A percentile compares a stretch with the other conserved stretches of the same genome.
phyloP scores from a whole-genome alignment of 2,113 vertebrate species.

The Alethe castanea region DNA sequence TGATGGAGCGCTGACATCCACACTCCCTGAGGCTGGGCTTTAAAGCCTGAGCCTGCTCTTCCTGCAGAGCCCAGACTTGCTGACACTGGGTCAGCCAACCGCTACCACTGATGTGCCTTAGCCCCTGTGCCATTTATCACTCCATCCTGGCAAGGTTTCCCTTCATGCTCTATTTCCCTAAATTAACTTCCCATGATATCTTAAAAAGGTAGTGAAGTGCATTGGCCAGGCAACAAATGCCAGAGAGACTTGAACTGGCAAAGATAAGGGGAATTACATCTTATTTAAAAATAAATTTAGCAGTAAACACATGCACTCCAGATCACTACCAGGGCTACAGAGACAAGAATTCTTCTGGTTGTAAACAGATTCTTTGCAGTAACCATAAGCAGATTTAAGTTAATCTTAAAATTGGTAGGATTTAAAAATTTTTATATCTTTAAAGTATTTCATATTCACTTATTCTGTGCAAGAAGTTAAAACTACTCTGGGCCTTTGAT shows the following conservation, averaged over 20 bases:
- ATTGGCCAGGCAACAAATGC: not conserved
- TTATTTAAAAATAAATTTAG: not conserved
- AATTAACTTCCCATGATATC: not conserved
- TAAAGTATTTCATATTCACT: not conserved
- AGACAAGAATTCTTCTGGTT: not conserved
- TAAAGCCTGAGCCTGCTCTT: not conserved
- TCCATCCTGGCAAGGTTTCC: not conserved
- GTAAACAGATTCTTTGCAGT: not conserved
- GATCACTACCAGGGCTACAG: not conserved
- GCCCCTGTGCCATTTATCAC: not conserved
- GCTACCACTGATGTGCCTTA: not conserved
- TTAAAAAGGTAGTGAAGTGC: not conserved
- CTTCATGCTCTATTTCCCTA: not conserved
- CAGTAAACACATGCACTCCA: not conserved
- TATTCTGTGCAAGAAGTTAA: not conserved
- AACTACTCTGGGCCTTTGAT: not conserved
- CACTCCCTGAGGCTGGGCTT: not conserved
- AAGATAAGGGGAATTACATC: not conserved
- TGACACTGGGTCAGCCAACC: not conserved
- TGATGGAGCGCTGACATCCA: not conserved
- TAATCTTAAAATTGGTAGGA: not conserved
- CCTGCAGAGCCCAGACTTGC: accelerated
- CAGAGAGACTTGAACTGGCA: not conserved
- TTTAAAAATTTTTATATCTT: not conserved
- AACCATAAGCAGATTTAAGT: not conserved